A percentile compares a stretch with the other conserved stretches of the same genome.
These are phyloP conservation scores for Orchesella cincta DNA, from an alignment of 1,140 invertebrate species.

Conservation along the genomic window DNA sequence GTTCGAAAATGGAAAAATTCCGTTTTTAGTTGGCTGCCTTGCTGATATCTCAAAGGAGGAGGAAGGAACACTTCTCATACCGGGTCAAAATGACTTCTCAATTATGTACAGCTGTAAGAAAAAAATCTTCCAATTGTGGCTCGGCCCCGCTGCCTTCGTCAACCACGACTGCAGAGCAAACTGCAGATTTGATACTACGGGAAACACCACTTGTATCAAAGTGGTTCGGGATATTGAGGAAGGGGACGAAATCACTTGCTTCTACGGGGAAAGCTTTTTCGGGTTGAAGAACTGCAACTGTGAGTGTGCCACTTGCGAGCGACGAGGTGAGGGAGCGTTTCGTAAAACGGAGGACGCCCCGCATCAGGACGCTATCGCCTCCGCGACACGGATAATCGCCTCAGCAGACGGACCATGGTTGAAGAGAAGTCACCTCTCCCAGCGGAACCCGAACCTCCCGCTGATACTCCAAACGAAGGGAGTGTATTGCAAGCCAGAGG, in stretches of 20 bases:
- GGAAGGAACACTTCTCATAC: slow-evolving; percentile 85
- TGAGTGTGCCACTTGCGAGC: slow-evolving; percentile 98
- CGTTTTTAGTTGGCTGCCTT: slow-evolving; percentile 93
- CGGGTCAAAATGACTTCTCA: slow-evolving; percentile 96
- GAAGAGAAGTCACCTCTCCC: no score
- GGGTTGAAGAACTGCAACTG: slow-evolving; percentile 94
- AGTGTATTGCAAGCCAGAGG: no score
- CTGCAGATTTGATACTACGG: slow-evolving; percentile 79
- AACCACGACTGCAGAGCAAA: slow-evolving; percentile 98
- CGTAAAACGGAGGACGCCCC: no score
- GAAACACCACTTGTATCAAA: slow-evolving; percentile 95
- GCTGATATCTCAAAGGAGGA: slow-evolving; percentile 91
- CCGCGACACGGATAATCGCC: no score
- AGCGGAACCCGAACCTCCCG: no score
- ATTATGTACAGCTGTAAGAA: slow-evolving; percentile 98
- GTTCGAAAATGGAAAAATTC: slow-evolving; percentile 91
- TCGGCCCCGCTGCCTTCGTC: slow-evolving; percentile 97
- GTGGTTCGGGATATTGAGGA: slow-evolving; percentile 90
- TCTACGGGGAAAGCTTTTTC: slow-evolving; percentile 98
- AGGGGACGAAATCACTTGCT: slow-evolving; percentile 97
- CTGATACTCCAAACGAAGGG: no score
- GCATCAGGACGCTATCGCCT: no score
- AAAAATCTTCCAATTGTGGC: slow-evolving; percentile 97
- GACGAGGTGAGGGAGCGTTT: slow-evolving; percentile 80
- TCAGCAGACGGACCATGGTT: no score